Evolutionary conservation across 1,140 invertebrate genomes (phyloP).

Genomic region (Polyergus mexicanus): DNA sequence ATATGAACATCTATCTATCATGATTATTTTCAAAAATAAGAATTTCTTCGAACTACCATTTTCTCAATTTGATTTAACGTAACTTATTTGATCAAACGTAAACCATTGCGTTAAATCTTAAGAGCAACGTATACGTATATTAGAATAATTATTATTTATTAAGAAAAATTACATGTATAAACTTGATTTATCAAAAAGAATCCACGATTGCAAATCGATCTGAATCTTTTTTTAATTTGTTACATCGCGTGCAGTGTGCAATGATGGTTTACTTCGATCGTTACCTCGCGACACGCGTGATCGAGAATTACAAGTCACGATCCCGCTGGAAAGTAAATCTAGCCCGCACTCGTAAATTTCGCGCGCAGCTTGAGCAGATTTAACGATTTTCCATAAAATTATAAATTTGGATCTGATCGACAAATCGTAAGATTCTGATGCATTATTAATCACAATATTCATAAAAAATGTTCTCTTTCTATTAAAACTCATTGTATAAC

Average conservation of each 20-base stretch:
- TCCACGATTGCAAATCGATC: background rate
- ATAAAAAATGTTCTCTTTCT: background rate
- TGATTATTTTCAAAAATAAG: background rate
- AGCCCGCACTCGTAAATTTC: slow-evolving; percentile 49
- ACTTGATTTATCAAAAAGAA: background rate
- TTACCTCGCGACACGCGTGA: slow-evolving; percentile 46
- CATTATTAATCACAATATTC: slow-evolving; percentile 26
- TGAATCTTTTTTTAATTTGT: slow-evolving; percentile 37
- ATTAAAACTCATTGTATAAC: background rate
- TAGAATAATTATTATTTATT: slow-evolving; percentile 7
- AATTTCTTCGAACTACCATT: background rate
- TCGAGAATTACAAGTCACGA: slow-evolving; percentile 52
- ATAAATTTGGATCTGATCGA: background rate
- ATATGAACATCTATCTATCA: background rate
- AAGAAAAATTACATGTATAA: background rate
- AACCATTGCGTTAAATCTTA: background rate
- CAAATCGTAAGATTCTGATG: slow-evolving; percentile 18
- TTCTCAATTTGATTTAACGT: background rate
- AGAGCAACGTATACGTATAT: background rate
- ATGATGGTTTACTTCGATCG: slow-evolving; percentile 49
- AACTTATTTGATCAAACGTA: background rate
- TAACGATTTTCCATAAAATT: slow-evolving; percentile 49
- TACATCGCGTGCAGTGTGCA: slow-evolving; percentile 27
- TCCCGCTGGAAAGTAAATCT: slow-evolving; percentile 31
- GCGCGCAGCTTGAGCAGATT: background rate